Percentiles rank a stretch among this genome's conserved stretches.
Evolutionary conservation across 2,888 invertebrate genomes (phyloP).

Genomic region (Leptinotarsa haldemani): DNA sequence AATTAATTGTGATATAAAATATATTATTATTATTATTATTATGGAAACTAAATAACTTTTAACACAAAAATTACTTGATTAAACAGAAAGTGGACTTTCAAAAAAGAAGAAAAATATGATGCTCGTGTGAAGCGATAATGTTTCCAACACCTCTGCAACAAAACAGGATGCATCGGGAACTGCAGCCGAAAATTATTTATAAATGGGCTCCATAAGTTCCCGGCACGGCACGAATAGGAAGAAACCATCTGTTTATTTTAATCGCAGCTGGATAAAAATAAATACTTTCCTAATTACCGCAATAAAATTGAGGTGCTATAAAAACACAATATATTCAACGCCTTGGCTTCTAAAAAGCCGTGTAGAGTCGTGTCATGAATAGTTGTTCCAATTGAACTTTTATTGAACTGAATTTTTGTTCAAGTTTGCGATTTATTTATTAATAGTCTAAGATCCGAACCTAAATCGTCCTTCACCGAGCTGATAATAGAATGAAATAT

Average conservation of each 20-base stretch:
- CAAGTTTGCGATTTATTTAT: too few relatives aligned
- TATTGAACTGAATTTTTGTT: too few relatives aligned
- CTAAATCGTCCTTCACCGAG: too few relatives aligned
- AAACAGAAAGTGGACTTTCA: too few relatives aligned
- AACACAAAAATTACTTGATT: too few relatives aligned
- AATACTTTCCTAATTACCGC: slow-evolving; percentile 41
- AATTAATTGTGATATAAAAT: too few relatives aligned
- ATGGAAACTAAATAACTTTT: too few relatives aligned
- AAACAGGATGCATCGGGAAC: slow-evolving; percentile 21
- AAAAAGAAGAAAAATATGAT: too few relatives aligned
- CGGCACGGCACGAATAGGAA: slow-evolving; percentile 17
- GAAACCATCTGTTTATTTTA: slow-evolving; percentile 37
- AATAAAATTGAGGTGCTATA: slow-evolving; percentile 27
- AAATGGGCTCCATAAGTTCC: slow-evolving; percentile 11
- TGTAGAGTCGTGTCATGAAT: background rate
- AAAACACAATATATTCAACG: background rate
- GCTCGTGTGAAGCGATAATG: background rate
- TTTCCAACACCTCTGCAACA: background rate
- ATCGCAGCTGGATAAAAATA: slow-evolving; percentile 38
- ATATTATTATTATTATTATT: too few relatives aligned
- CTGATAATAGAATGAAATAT: too few relatives aligned
- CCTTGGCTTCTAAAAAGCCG: background rate
- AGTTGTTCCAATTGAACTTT: too few relatives aligned
- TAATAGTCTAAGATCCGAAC: too few relatives aligned
- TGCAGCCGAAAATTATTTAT: slow-evolving; percentile 20